These are phyloP conservation scores for Autographa gamma DNA, from an alignment of 2,888 invertebrate species.

Conservation along the genomic window DNA sequence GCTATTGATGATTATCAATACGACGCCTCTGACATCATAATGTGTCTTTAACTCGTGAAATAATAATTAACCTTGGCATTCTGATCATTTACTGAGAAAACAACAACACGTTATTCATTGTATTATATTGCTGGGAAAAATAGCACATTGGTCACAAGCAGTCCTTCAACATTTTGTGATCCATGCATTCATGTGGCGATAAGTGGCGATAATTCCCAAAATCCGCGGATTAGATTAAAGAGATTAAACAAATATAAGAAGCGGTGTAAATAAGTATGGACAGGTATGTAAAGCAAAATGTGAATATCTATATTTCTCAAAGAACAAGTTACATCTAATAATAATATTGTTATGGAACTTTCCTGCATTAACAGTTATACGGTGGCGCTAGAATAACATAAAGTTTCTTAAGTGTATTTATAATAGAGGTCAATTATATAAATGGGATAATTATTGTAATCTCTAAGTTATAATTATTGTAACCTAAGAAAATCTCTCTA, in stretches of 20 bases:
- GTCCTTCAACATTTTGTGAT: conserved; percentile 9
- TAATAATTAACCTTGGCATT: neutral
- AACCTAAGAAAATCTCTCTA: too few relatives aligned
- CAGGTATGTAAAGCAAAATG: neutral
- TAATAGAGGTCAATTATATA: too few relatives aligned
- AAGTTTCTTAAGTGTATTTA: too few relatives aligned
- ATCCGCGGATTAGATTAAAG: conserved; percentile 38
- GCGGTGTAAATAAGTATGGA: neutral
- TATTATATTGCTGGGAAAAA: neutral
- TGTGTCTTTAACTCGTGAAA: neutral
- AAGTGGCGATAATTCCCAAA: conserved; percentile 34
- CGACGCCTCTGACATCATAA: neutral
- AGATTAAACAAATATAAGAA: conserved; percentile 12
- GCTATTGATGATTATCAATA: too few relatives aligned
- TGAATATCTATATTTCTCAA: neutral
- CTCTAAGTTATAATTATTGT: too few relatives aligned
- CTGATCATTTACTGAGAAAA: conserved; percentile 1
- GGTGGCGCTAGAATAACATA: too few relatives aligned
- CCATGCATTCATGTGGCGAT: conserved; percentile 31
- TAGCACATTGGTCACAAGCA: neutral
- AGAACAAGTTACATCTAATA: too few relatives aligned
- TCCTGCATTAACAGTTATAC: too few relatives aligned
- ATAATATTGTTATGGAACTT: too few relatives aligned
- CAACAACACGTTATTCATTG: neutral
- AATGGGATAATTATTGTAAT: too few relatives aligned